Percentiles rank a stretch among this genome's conserved stretches.
These are phyloP conservation scores for Betta splendens DNA, from an alignment of 2,797 vertebrate genomes.

Conservation along the genomic window DNA sequence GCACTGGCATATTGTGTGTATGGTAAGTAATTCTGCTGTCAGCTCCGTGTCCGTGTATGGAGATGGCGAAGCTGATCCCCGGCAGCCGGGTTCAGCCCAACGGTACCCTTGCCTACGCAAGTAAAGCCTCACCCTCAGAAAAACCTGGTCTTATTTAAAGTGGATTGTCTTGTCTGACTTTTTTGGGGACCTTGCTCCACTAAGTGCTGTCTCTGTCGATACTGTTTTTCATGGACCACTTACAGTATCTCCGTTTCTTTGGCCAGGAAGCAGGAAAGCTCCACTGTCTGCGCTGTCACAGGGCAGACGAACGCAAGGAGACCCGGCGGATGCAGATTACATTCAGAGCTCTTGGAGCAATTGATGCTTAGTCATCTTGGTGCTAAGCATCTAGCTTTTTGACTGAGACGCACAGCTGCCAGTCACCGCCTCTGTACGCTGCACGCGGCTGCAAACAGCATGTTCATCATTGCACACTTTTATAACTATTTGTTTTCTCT, in stretches of 20 bases:
- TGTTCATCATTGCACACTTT: no score
- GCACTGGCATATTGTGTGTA: background rate
- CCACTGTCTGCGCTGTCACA: no score
- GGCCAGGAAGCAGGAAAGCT: constrained; percentile 17
- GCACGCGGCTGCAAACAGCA: no score
- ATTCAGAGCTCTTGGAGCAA: background rate
- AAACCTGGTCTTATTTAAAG: constrained; percentile 56
- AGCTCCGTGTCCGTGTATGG: background rate
- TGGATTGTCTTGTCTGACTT: constrained; percentile 65
- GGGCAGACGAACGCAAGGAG: constrained; percentile 15
- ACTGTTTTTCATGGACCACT: constrained; percentile 70
- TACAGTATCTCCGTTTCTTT: constrained; percentile 45
- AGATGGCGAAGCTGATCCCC: background rate
- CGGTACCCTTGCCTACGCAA: constrained; percentile 5
- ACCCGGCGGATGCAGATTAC: background rate
- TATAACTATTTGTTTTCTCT: no score
- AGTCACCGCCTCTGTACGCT: no score
- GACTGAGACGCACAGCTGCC: background rate
- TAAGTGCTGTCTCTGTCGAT: constrained; percentile 71
- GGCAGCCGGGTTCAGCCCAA: constrained; percentile 14
- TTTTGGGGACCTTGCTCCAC: constrained; percentile 55
- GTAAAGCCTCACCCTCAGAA: constrained; percentile 21
- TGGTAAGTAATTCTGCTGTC: background rate
- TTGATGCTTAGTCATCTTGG: background rate
- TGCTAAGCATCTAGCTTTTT: background rate